A percentile compares a stretch with the other conserved stretches of the same genome.
Evolutionary conservation across 1,140 invertebrate species (phyloP).

Genomic region (Ips nitidus): DNA sequence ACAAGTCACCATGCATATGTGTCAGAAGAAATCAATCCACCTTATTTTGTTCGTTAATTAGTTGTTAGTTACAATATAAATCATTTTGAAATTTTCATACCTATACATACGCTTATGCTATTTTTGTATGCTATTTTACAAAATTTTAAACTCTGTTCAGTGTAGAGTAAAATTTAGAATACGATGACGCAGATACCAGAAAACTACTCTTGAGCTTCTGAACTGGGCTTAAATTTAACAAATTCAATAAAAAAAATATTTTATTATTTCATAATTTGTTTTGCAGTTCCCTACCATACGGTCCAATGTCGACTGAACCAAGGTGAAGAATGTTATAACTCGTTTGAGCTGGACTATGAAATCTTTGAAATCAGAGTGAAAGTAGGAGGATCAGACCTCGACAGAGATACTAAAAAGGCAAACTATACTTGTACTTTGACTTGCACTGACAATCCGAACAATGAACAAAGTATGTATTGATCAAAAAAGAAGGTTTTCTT

Average conservation of each 20-base stretch:
- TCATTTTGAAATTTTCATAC: no score
- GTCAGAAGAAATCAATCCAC: no score
- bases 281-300: conserved; percentile 32
- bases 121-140: no score
- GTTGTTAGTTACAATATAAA: no score
- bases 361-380: conserved; percentile 15
- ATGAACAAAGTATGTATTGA: conserved; percentile 15
- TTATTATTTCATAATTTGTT: conserved; percentile 19
- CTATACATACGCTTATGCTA: no score
- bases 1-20: no score
- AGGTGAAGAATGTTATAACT: conserved; percentile 14
- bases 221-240: no score
- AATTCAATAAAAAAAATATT: background rate
- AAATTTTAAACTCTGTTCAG: no score
- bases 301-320: conserved; percentile 30
- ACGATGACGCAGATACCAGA: no score
- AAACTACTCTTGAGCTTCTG: no score
- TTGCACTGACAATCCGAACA: conserved; percentile 33
- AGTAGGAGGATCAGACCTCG: conserved; percentile 9
- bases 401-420: conserved; percentile 28
- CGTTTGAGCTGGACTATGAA: conserved; percentile 23
- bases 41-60: no score
- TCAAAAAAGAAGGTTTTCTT: background rate
- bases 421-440: conserved; percentile 24
- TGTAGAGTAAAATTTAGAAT: no score